Percentiles rank a stretch among this genome's conserved stretches.
phyloP scores from a whole-genome alignment of 1,140 invertebrate genomes.

The Drosophila watanabei region DNA sequence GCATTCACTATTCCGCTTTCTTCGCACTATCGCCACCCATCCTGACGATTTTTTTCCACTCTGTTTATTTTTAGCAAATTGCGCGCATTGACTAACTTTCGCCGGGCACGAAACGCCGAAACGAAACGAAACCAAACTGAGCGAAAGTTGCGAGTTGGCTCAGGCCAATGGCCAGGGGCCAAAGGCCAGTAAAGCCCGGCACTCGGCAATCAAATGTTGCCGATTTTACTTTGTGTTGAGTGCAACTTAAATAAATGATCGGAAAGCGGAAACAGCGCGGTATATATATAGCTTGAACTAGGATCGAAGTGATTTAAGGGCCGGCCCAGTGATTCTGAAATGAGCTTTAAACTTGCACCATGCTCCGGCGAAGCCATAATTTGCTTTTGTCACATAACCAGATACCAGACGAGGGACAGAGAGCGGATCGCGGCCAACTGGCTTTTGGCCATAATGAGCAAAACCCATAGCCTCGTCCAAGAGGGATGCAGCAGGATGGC shows the following conservation, averaged over 20 bases:
- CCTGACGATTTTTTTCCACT: constrained; percentile 27
- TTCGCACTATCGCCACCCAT: constrained; percentile 22
- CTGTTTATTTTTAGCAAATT: constrained; percentile 70
- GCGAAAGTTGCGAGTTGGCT: constrained; percentile 14
- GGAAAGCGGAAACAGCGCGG: constrained; percentile 34
- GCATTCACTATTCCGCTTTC: constrained; percentile 22
- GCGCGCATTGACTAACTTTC: constrained; percentile 63
- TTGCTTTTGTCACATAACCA: constrained; percentile 59
- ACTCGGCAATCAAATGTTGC: constrained; percentile 57
- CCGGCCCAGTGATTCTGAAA: background rate
- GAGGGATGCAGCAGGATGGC: constrained; percentile 23
- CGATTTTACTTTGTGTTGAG: constrained; percentile 63
- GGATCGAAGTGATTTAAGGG: constrained; percentile 24
- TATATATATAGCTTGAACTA: background rate
- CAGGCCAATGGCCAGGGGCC: constrained; percentile 11
- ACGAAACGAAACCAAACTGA: constrained; percentile 12
- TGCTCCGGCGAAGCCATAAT: constrained; percentile 56
- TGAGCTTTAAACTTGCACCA: constrained; percentile 52
- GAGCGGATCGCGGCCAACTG: constrained; percentile 62
- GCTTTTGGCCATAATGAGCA: constrained; percentile 67
- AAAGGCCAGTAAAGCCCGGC: constrained; percentile 15
- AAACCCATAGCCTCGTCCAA: constrained; percentile 9
- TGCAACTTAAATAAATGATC: constrained; percentile 66
- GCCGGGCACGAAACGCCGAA: constrained; percentile 37
- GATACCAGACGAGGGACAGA: constrained; percentile 3